Base-by-base conservation (phyloP, 2,888 invertebrate genomes). In the Sphecodes monilicornis region DNA sequence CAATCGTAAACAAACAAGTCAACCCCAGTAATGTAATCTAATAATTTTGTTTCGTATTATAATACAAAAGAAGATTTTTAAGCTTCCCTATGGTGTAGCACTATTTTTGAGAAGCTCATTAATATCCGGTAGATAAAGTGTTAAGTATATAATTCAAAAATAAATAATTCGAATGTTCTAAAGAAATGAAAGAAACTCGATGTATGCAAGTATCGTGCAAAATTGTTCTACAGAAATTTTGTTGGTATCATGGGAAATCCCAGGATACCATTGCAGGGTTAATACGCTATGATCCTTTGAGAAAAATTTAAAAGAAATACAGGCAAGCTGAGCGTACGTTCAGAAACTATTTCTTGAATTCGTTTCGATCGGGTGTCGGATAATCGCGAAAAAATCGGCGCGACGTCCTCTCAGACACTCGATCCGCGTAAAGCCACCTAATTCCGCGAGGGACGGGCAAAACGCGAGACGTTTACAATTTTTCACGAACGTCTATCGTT, bases 391-490 rank as follows among this genome's bases (percentile, higher is more conserved):
- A 76, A 76, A 50, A 72, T 66, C 66, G 32, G 69, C 13, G 71
- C 29, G 39, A 71, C 68, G 41, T 36, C 77, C 60, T 36, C 32
- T 54, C 46, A 69, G 77, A 64, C 39, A 64, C 77, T 71, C 73
- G 82, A 82, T 82, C 36, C 64, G 43, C 13, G 74, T 54, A 74
- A 82, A 77, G 77, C 70, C 64, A 71, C 77, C 84, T 84, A 82
- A 76, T 79, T 76, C 73, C 54, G 78, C 3, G 32, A 18, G 68
- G 71, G 54, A 73, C 41, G 26, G 41, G 68, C 46, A 83, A 76
- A 76, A 64, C 73, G 66, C 46, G 82, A 76, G 60, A 22, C 82
- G 71, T 85, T 82, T 82, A 75, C 76, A 79, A 81, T 86, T 80
- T 57, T 77, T 78, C 76, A 82, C 66, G 71, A 66, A 79, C 75